Base-by-base conservation (phyloP, 2,797 vertebrate species). In the Paramormyrops hopkinsi region DNA sequence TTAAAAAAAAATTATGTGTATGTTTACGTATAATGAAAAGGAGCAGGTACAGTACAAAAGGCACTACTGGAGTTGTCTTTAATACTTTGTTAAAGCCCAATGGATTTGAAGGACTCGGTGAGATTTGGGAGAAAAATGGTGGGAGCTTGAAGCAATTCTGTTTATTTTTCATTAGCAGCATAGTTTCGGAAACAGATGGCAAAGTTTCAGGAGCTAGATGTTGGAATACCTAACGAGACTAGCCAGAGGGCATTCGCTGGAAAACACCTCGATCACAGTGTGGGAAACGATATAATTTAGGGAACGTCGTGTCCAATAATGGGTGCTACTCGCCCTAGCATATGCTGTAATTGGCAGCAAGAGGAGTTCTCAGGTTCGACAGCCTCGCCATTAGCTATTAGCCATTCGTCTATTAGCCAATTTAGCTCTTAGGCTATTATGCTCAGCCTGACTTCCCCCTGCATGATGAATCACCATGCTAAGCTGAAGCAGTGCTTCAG, bases 391-490 rank as follows among this genome's bases (percentile, higher is more conserved):
- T 90, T 87, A 86, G 90, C 91, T 90, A 25, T 0, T 2, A 88
- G 0, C 19, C n/a, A 25, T 62, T 62, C 6, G 22, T 8, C 84
- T 85, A 92, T 91, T 91, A 65, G 51, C 86, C 51, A 17, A 29
- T 48, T 62, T 62, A 14, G 54, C 14, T 50, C 44, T 84, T 37
- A 82, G 25, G 53, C 37, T 62, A n/a, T 33, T 93, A 93, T 93
- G 93, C 93, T 48, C 85, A 50, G 89, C 76, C 53, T 92, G 92
- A 92, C 91, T 44, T 17, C 91, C 88, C 83, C 62, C 56, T 59
- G 91, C 89, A 89, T 88, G 90, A 92, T 89, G 86, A 93, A 92
- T 93, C 22, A 95, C 94, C 94, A 93, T 92, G 92, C 92, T 91
- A 92, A 91, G 88, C 88, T 25, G 86, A 87, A 92, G 89, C 92